Percentiles rank a stretch among this genome's conserved stretches.
Evolutionary conservation across 2,888 invertebrate species (phyloP).

Genomic region (Anthophora plumipes): DNA sequence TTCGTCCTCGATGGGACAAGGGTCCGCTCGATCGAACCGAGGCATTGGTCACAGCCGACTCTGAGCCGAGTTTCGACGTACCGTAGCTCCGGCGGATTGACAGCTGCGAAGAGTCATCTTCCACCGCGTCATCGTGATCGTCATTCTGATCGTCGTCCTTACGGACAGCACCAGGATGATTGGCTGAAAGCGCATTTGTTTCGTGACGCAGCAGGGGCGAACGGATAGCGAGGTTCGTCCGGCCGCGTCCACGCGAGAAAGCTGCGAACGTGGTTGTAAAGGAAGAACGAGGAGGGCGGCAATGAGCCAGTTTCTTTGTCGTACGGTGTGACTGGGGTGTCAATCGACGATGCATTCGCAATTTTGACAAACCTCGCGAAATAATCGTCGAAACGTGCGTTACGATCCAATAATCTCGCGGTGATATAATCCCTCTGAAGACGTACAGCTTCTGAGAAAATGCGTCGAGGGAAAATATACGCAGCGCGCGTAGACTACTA

Average conservation of each 20-base stretch:
- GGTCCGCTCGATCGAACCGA: constrained; percentile 4
- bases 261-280: constrained; percentile 35
- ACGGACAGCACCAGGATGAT: constrained; percentile 75
- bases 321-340: constrained; percentile 15
- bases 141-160: constrained; percentile 72
- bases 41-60: constrained; percentile 10
- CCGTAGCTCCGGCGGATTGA: constrained; percentile 76
- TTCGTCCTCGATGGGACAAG: not conserved
- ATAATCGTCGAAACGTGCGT: too few species aligned
- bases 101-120: constrained; percentile 82
- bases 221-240: constrained; percentile 37
- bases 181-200: constrained; percentile 82
- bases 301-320: constrained; percentile 39
- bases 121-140: constrained; percentile 74
- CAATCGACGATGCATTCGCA: too few species aligned
- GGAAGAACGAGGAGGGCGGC: constrained; percentile 50
- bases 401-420: too few species aligned
- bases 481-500: constrained; percentile 29
- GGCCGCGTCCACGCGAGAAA: not conserved
- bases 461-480: too few species aligned
- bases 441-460: too few species aligned
- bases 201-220: constrained; percentile 83
- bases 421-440: too few species aligned
- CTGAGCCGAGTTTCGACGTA: constrained; percentile 41
- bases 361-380: too few species aligned